Conservation (phyloP, 2,113 vertebrate genomes). For the Anoura caudifer region DNA sequence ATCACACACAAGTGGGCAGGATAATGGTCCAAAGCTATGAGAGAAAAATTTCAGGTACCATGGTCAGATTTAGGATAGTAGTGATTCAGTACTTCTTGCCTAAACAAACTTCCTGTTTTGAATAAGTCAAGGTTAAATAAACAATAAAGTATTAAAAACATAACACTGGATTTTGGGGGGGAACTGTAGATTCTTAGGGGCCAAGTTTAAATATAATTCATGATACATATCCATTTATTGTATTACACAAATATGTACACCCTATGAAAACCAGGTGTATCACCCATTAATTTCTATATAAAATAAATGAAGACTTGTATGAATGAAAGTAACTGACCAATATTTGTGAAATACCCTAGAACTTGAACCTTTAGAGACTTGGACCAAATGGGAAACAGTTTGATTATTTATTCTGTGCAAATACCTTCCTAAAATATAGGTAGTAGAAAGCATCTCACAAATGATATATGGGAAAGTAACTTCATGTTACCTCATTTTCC, state of each 20-base stretch:
- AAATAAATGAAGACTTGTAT: neutral
- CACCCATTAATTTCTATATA: neutral
- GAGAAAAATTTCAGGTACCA: neutral
- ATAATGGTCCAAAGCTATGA: neutral
- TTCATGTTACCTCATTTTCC: neutral
- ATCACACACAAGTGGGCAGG: neutral
- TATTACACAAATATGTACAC: neutral
- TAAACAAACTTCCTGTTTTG: neutral
- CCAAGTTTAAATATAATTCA: neutral
- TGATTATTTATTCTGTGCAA: neutral
- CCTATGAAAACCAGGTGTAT: neutral
- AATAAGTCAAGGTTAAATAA: conserved; percentile 10
- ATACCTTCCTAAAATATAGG: neutral
- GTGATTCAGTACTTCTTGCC: neutral
- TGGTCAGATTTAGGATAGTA: neutral
- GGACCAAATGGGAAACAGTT: neutral
- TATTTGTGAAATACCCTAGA: neutral
- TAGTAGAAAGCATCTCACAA: neutral
- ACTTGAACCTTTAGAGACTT: neutral
- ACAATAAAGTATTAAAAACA: neutral
- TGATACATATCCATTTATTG: neutral
- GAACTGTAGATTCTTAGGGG: neutral
- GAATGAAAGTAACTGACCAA: neutral
- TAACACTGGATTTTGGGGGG: neutral
- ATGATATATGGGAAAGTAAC: neutral